These are phyloP conservation scores for Drosophila pachea DNA, from an alignment of 1,140 invertebrate genomes.

Conservation along the genomic window DNA sequence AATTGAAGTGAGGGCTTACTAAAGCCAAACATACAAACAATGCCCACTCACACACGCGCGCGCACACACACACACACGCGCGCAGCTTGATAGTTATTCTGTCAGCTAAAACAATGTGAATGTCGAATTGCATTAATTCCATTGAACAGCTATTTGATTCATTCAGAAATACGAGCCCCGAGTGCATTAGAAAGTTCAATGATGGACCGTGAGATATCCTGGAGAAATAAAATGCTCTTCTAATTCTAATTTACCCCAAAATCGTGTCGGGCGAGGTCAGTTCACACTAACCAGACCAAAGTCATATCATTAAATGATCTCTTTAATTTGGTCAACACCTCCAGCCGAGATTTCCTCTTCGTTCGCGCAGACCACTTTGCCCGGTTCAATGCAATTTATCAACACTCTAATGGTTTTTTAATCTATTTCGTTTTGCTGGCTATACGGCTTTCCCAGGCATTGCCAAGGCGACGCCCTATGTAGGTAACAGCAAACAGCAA, in stretches of 20 bases:
- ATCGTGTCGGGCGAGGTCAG: conserved; percentile 21
- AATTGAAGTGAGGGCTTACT: conserved; percentile 49
- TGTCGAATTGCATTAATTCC: conserved; percentile 56
- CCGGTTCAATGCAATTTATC: conserved; percentile 57
- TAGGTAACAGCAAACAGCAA: conserved; percentile 21
- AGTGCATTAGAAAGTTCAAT: not conserved
- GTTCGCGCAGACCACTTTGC: not conserved
- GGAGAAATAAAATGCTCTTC: no score
- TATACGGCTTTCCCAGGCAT: conserved; percentile 47
- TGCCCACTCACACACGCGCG: conserved; percentile 33
- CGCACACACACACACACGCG: conserved; percentile 22
- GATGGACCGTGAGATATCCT: no score
- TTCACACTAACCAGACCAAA: not conserved
- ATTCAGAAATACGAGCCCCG: not conserved
- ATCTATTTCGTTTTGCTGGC: conserved; percentile 53
- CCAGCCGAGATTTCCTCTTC: conserved; percentile 35
- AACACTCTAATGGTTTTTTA: conserved; percentile 72
- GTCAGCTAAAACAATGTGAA: conserved; percentile 47
- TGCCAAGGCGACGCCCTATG: conserved; percentile 42
- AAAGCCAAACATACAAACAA: conserved; percentile 60
- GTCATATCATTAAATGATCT: conserved; percentile 41
- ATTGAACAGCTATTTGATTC: not conserved
- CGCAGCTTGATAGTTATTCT: not conserved
- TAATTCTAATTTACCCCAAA: not conserved
- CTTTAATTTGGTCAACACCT: conserved; percentile 68